Evolutionary conservation across 2,113 vertebrate species (phyloP).

Genomic region (Ceratotherium simum): DNA sequence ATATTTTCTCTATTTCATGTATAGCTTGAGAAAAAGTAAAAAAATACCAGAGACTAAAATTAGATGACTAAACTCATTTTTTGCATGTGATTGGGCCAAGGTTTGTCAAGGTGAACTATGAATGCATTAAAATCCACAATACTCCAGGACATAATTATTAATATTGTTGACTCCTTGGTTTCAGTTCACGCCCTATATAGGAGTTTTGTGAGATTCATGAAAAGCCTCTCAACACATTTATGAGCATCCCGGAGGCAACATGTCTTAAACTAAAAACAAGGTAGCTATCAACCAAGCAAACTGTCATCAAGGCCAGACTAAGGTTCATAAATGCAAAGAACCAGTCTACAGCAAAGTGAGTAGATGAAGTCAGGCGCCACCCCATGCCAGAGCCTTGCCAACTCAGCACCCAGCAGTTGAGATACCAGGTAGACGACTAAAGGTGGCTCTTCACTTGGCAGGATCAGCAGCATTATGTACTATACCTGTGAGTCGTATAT

Average conservation of each 20-base stretch:
- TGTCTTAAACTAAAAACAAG: constrained; percentile 56
- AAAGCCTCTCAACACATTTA: constrained; percentile 18
- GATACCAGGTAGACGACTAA: constrained; percentile 29
- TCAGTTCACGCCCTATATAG: not conserved
- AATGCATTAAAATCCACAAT: constrained; percentile 6
- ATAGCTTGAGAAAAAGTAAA: constrained; percentile 33
- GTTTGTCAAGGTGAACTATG: constrained; percentile 52
- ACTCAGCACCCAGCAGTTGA: not conserved
- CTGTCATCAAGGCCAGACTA: not conserved
- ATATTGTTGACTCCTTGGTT: not conserved
- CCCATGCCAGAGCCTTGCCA: not conserved
- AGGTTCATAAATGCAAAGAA: constrained; percentile 60
- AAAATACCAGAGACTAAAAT: constrained; percentile 30
- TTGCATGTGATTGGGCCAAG: constrained; percentile 8
- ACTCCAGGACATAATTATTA: constrained; percentile 40
- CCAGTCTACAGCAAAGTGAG: not conserved
- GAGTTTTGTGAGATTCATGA: constrained; percentile 33
- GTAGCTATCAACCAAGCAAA: constrained; percentile 4
- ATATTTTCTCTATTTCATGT: constrained; percentile 29
- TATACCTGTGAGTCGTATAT: not conserved
- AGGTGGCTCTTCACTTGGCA: constrained; percentile 49
- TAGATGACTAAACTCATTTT: constrained; percentile 45
- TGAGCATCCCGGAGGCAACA: constrained; percentile 35
- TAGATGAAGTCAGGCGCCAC: not conserved
- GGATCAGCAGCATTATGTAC: not conserved